Conservation (phyloP, 2,113 vertebrate genomes). For the Anseranas semipalmata region DNA sequence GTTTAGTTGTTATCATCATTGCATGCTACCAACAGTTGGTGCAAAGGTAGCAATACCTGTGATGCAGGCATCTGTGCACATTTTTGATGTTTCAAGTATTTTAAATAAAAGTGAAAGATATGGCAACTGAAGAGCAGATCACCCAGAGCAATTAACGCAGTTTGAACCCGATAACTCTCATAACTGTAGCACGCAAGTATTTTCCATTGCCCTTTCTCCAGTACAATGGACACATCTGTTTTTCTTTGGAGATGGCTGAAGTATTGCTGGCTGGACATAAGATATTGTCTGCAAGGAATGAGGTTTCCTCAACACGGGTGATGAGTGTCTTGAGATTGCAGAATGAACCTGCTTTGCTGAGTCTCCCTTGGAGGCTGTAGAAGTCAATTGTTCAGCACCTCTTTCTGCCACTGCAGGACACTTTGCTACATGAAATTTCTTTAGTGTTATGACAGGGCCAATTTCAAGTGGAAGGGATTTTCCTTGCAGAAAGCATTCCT, state of each 20-base stretch:
- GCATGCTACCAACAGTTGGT: background rate
- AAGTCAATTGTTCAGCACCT: background rate
- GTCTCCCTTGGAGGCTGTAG: background rate
- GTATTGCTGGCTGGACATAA: background rate
- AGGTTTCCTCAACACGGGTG: background rate
- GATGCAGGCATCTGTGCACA: background rate
- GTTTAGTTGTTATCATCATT: background rate
- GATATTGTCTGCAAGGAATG: background rate
- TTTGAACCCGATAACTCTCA: background rate
- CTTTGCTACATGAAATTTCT: background rate
- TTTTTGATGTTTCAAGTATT: background rate
- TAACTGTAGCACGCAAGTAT: background rate
- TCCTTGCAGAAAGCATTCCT: background rate
- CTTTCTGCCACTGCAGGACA: background rate
- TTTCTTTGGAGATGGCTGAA: background rate
- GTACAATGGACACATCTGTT: background rate
- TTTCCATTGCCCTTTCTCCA: background rate
- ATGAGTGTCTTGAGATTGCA: fast-evolving
- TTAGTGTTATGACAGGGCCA: background rate
- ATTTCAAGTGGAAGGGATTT: background rate
- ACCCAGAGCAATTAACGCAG: background rate
- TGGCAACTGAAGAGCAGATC: background rate
- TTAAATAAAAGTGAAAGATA: background rate
- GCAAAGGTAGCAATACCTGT: background rate
- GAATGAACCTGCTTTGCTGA: background rate